Evolutionary conservation across 2,888 invertebrate species (phyloP).

Genomic region (Metacarcinus magister): DNA sequence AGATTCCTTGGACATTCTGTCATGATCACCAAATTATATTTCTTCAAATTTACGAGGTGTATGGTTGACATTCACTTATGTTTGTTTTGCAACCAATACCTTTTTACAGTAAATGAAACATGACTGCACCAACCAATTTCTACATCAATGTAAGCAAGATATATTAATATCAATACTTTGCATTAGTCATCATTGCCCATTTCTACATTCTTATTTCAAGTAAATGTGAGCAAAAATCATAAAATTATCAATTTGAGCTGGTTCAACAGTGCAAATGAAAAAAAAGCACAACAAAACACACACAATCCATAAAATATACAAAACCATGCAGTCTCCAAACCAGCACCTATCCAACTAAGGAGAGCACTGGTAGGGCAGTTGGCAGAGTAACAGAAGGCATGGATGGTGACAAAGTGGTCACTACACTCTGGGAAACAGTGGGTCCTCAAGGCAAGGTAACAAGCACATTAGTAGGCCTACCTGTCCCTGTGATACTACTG

Average conservation of each 20-base stretch:
- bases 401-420: constrained; percentile 56
- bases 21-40: not conserved
- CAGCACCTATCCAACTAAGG: constrained; percentile 61
- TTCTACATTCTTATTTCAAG: not conserved
- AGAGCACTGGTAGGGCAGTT: constrained; percentile 64
- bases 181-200: not conserved
- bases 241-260: not conserved
- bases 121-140: not conserved
- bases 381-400: constrained; percentile 68
- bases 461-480: constrained; percentile 48
- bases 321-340: constrained; percentile 14
- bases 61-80: not conserved
- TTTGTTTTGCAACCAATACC: not conserved
- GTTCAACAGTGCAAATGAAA: constrained; percentile 1
- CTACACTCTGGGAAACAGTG: constrained; percentile 43
- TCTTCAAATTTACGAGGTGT: not conserved
- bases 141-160: not conserved
- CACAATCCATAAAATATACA: constrained; percentile 12
- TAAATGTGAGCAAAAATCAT: not conserved
- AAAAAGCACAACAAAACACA: not conserved
- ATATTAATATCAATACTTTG: not conserved
- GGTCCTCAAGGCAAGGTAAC: constrained; percentile 41
- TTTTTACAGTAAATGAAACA: not conserved
- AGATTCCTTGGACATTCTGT: not conserved
- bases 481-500: constrained; percentile 39